Percentiles rank a stretch among this genome's conserved stretches.
Evolutionary conservation across 2,888 invertebrate species (phyloP).

Genomic region (Scelioninae gen. 2): DNA sequence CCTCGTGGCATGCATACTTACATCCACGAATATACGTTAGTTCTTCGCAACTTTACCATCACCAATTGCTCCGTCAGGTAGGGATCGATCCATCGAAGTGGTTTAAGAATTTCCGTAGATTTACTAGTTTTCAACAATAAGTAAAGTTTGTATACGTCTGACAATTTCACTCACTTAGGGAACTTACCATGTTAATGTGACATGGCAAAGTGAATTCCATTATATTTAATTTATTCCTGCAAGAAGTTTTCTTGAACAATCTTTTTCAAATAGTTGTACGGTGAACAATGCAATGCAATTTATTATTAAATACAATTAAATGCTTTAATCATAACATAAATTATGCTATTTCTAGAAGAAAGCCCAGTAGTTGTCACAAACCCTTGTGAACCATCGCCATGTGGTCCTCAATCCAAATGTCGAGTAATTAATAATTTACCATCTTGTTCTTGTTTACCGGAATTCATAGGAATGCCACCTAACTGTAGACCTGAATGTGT

Average conservation of each 20-base stretch:
- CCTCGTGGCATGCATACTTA: constrained; percentile 62
- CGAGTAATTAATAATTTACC: constrained; percentile 80
- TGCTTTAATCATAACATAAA: too few relatives aligned
- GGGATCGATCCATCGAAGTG: constrained; percentile 30
- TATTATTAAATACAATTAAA: too few relatives aligned
- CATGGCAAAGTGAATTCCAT: too few relatives aligned
- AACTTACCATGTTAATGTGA: not conserved
- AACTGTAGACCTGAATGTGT: constrained; percentile 82
- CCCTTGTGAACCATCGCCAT: constrained; percentile 82
- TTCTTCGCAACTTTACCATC: constrained; percentile 37
- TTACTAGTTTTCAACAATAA: constrained; percentile 40
- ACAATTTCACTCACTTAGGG: not conserved
- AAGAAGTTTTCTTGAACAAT: too few relatives aligned
- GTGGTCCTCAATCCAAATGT: constrained; percentile 81
- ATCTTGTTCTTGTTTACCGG: constrained; percentile 81
- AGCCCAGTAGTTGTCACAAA: constrained; percentile 75
- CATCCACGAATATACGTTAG: constrained; percentile 51
- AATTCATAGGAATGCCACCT: constrained; percentile 80
- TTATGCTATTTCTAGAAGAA: constrained; percentile 57
- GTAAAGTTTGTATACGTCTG: constrained; percentile 3
- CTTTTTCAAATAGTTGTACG: too few relatives aligned
- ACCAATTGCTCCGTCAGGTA: constrained; percentile 21
- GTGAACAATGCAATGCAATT: too few relatives aligned
- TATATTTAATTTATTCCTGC: too few relatives aligned
- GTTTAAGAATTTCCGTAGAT: constrained; percentile 42